Evolutionary conservation across 1,140 invertebrate genomes (phyloP).

Genomic region (Calycopis cecrops): DNA sequence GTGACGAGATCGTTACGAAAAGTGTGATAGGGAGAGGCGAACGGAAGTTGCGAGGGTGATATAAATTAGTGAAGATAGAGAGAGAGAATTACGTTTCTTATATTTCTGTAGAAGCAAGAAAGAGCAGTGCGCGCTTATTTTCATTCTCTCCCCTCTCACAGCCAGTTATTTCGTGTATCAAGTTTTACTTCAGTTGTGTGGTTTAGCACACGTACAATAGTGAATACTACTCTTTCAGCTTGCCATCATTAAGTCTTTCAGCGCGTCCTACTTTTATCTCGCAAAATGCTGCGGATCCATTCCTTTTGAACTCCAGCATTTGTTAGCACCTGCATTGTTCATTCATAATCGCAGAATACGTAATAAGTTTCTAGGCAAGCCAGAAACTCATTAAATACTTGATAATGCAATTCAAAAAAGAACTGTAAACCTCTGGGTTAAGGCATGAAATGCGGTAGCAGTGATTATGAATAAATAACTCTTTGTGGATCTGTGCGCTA

Average conservation of each 20-base stretch:
- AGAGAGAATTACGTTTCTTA: too few species aligned
- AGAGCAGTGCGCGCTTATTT: too few species aligned
- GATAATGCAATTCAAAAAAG: background rate
- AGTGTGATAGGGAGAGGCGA: too few species aligned
- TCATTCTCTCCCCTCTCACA: too few species aligned
- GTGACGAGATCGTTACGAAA: too few species aligned
- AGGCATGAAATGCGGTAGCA: background rate
- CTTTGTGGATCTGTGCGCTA: background rate
- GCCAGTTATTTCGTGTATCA: too few species aligned
- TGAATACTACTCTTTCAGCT: background rate
- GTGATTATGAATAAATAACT: conserved; percentile 5
- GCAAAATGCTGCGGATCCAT: background rate
- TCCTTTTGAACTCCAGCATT: background rate
- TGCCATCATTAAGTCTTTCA: conserved; percentile 1
- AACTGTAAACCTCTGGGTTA: background rate
- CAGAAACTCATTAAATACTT: too few species aligned
- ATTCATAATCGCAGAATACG: conserved; percentile 7
- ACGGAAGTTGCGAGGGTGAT: too few species aligned
- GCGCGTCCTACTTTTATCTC: conserved; percentile 2
- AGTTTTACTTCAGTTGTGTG: too few species aligned
- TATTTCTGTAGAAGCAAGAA: too few species aligned
- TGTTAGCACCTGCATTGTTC: conserved; percentile 8
- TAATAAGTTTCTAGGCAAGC: conserved; percentile 1
- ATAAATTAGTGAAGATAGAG: too few species aligned
- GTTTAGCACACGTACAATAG: too few species aligned